phyloP scores from a whole-genome alignment of 2,888 invertebrate genomes.

The Galeopsomyia nigrocyanea region DNA sequence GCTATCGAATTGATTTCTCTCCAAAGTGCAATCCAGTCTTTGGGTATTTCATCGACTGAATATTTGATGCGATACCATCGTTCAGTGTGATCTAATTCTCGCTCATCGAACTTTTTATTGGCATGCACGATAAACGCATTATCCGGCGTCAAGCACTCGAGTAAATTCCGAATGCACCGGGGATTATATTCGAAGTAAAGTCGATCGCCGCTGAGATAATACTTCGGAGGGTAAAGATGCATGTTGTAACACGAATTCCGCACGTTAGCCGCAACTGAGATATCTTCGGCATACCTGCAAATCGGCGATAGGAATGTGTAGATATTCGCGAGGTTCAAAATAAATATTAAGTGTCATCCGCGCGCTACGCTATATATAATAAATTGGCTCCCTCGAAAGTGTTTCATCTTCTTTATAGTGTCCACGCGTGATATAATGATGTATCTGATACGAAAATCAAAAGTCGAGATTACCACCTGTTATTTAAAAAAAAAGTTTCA shows the following conservation, averaged over 20 bases:
- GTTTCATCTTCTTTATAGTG: too few species aligned
- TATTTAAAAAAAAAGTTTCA: too few species aligned
- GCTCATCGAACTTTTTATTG: slow-evolving; percentile 73
- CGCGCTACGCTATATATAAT: too few species aligned
- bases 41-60: slow-evolving; percentile 75
- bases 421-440: too few species aligned
- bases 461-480: too few species aligned
- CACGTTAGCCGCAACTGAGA: slow-evolving; percentile 81
- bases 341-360: too few species aligned
- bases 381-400: too few species aligned
- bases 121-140: slow-evolving; percentile 79
- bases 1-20: slow-evolving; percentile 70
- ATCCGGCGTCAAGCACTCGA: slow-evolving; percentile 75
- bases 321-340: too few species aligned
- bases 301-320: too few species aligned
- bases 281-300: slow-evolving; percentile 80
- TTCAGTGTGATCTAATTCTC: slow-evolving; percentile 72
- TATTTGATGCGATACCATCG: slow-evolving; percentile 90
- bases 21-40: slow-evolving; percentile 77
- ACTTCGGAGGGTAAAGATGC: slow-evolving; percentile 83
- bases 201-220: slow-evolving; percentile 83
- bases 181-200: slow-evolving; percentile 84
- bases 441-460: too few species aligned
- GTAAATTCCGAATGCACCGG: slow-evolving; percentile 73
- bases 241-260: slow-evolving; percentile 82